A percentile compares a stretch with the other conserved stretches of the same genome.
These are phyloP conservation scores for Himalopsyche anomala DNA, from an alignment of 2,888 invertebrate species.

Conservation along the genomic window DNA sequence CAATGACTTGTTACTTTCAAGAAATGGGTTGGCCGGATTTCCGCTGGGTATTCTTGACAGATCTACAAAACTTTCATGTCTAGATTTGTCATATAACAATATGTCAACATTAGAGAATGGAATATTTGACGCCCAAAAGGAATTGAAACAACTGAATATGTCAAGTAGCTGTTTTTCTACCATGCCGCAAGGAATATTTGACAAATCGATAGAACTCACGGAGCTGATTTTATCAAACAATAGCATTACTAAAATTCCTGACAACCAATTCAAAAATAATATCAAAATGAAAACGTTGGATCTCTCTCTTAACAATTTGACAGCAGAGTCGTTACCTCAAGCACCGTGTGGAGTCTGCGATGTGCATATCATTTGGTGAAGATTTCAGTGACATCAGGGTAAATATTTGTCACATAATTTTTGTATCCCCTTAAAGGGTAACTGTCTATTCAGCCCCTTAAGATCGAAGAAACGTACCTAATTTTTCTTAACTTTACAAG, in stretches of 20 bases:
- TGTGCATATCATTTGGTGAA: too few species aligned
- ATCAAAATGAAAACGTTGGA: conserved; percentile 52
- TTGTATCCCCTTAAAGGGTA: conserved; percentile 5
- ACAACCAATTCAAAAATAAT: conserved; percentile 53
- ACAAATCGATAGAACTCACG: conserved; percentile 45
- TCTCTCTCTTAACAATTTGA: conserved; percentile 55
- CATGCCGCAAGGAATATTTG: conserved; percentile 61
- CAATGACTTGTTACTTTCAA: conserved; percentile 36
- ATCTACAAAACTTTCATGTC: conserved; percentile 13
- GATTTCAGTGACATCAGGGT: background rate
- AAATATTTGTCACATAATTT: conserved; percentile 52
- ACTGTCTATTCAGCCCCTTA: too few species aligned
- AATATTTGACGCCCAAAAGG: conserved; percentile 55
- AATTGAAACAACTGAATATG: conserved; percentile 51
- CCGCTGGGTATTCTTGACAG: conserved; percentile 59
- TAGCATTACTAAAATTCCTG: conserved; percentile 52
- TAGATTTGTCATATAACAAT: conserved; percentile 57
- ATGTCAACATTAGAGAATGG: conserved; percentile 52
- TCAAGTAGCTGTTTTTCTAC: conserved; percentile 47
- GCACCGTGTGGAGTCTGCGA: too few species aligned
- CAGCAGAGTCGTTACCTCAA: conserved; percentile 4
- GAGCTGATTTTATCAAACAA: conserved; percentile 58
- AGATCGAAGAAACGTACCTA: too few species aligned
- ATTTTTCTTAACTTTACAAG: too few species aligned
- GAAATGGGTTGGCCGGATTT: conserved; percentile 51